Conservation (phyloP, 2,888 invertebrate genomes). For the Celastrina argiolus region DNA sequence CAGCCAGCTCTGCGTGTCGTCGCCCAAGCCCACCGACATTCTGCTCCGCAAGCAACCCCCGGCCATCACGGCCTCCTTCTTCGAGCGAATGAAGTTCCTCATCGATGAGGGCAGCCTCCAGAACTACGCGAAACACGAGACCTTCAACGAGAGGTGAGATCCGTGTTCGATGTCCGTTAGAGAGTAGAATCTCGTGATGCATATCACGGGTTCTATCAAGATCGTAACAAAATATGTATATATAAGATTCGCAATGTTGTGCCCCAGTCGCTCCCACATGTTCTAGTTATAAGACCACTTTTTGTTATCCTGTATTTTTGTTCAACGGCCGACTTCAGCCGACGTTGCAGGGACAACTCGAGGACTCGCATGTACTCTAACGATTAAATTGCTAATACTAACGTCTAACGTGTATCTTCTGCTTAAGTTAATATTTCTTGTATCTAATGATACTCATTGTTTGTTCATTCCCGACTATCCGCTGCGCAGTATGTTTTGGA, state of each 20-base stretch:
- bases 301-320: constrained; percentile 53
- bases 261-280: constrained; percentile 83
- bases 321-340: constrained; percentile 26
- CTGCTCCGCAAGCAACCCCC: constrained; percentile 96
- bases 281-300: constrained; percentile 69
- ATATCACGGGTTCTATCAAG: constrained; percentile 28
- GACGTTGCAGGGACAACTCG: constrained; percentile 6
- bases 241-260: constrained; percentile 86
- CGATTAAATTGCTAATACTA: too few relatives aligned
- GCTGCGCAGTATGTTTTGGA: constrained; percentile 98
- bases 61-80: constrained; percentile 97
- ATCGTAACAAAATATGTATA: constrained; percentile 42
- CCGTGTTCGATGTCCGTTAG: constrained; percentile 56
- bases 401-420: constrained; percentile 45
- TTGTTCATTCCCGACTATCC: constrained; percentile 83
- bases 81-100: constrained; percentile 98
- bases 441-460: constrained; percentile 64
- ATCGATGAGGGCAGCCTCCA: constrained; percentile 99
- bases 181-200: constrained; percentile 19
- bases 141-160: constrained; percentile 97
- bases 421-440: constrained; percentile 55
- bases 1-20: constrained; percentile 94
- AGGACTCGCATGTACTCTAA: constrained; percentile 57
- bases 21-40: constrained; percentile 97
- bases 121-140: constrained; percentile 96